Percentiles rank a stretch among this genome's conserved stretches.
phyloP scores from a whole-genome alignment of 1,140 invertebrate species.

The Anastrepha obliqua region DNA sequence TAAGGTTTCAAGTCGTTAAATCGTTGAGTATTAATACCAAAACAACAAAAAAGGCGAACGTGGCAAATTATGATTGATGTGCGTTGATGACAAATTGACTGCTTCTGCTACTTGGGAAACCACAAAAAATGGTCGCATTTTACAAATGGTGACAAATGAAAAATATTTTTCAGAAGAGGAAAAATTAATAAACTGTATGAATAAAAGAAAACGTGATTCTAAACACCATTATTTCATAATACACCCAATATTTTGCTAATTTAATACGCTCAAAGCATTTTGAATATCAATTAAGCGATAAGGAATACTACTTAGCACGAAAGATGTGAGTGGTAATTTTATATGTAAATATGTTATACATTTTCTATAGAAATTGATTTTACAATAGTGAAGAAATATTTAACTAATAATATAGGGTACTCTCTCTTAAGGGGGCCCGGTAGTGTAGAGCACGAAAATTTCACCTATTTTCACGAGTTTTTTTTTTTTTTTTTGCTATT shows the following conservation, averaged over 20 bases:
- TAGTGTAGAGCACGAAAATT: too few species aligned
- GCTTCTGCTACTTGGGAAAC: neutral
- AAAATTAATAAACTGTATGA: neutral
- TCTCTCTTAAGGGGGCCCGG: too few species aligned
- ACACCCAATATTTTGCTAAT: neutral
- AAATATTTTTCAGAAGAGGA: neutral
- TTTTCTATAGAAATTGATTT: too few species aligned
- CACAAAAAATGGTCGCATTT: constrained; percentile 27
- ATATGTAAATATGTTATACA: too few species aligned
- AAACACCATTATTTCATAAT: neutral
- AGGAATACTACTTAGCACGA: neutral
- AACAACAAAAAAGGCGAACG: constrained; percentile 1
- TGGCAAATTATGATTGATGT: constrained; percentile 55
- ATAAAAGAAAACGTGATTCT: neutral
- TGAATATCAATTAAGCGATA: neutral
- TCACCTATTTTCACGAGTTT: too few species aligned
- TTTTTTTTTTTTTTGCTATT: too few species aligned
- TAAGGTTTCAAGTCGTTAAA: constrained; percentile 25
- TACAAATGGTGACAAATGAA: neutral
- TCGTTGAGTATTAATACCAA: neutral
- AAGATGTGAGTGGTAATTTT: too few species aligned
- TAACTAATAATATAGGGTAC: too few species aligned
- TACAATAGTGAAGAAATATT: too few species aligned
- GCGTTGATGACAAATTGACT: constrained; percentile 55
- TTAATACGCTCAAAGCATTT: neutral